Conservation (phyloP, 2,113 vertebrate genomes). For the Upupa epops region DNA sequence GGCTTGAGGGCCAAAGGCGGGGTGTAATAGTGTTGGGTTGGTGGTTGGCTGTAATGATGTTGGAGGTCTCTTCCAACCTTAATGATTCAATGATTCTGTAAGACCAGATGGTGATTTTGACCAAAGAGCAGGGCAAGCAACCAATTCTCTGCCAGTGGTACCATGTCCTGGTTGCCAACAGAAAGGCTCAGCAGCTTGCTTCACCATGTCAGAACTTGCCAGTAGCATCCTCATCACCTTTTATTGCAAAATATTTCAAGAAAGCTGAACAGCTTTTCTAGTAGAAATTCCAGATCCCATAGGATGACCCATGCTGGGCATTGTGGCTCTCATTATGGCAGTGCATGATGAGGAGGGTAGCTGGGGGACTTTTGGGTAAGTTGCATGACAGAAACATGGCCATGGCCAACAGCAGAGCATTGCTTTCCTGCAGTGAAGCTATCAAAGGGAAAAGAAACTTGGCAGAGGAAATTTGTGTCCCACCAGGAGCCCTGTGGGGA, state of each 20-base stretch:
- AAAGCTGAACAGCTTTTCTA: not conserved
- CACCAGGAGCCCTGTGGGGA: not conserved
- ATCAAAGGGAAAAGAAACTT: not conserved
- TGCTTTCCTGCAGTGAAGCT: not conserved
- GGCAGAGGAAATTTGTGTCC: too few species aligned
- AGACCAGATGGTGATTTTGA: not conserved
- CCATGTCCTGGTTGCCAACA: not conserved
- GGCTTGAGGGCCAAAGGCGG: too few species aligned
- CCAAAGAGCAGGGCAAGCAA: not conserved
- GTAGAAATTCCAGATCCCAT: not conserved
- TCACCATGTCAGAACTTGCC: not conserved
- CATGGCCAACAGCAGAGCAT: not conserved
- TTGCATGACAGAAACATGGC: not conserved
- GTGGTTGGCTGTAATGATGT: too few species aligned
- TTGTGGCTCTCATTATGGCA: rapidly evolving
- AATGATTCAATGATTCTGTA: too few species aligned
- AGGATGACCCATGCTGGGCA: not conserved
- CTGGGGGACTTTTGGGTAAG: not conserved
- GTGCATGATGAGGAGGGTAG: rapidly evolving
- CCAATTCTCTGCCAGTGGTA: rapidly evolving
- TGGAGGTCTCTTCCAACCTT: too few species aligned
- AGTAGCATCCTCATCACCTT: not conserved
- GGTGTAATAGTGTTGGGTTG: too few species aligned
- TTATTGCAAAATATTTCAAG: rapidly evolving
- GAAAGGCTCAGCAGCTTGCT: not conserved